Evolutionary conservation across 2,113 vertebrate species (phyloP).

Genomic region (Neodon shergylaensis): DNA sequence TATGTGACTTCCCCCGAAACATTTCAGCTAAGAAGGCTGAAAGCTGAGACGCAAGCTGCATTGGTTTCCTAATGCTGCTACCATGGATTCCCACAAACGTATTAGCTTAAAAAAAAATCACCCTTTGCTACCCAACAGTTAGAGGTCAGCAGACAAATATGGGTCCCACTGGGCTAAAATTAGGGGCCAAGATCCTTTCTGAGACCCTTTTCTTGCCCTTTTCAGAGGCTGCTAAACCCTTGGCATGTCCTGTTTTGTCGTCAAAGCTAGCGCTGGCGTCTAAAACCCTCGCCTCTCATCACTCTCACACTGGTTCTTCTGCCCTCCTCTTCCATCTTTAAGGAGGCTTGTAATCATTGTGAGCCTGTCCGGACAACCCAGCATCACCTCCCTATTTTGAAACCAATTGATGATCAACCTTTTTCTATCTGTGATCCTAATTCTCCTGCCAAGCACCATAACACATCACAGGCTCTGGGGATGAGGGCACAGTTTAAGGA

Average conservation of each 20-base stretch:
- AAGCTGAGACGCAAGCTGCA: neutral
- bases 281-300: neutral
- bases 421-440: neutral
- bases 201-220: neutral
- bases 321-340: neutral
- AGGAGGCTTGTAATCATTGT: neutral
- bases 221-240: neutral
- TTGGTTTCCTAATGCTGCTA: neutral
- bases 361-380: neutral
- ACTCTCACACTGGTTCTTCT: slow-evolving; percentile 27
- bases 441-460: neutral
- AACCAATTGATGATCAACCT: slow-evolving; percentile 42
- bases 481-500: neutral
- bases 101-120: neutral
- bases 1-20: neutral
- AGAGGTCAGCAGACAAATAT: neutral
- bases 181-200: neutral
- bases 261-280: neutral
- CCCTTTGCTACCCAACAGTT: neutral
- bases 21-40: neutral
- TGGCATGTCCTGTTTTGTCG: neutral
- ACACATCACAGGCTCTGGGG: neutral
- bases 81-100: neutral
- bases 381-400: slow-evolving; percentile 52
- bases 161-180: slow-evolving; percentile 6